These are phyloP conservation scores for Pipistrellus pipistrellus DNA, from an alignment of 2,797 vertebrate species.

Conservation along the genomic window DNA sequence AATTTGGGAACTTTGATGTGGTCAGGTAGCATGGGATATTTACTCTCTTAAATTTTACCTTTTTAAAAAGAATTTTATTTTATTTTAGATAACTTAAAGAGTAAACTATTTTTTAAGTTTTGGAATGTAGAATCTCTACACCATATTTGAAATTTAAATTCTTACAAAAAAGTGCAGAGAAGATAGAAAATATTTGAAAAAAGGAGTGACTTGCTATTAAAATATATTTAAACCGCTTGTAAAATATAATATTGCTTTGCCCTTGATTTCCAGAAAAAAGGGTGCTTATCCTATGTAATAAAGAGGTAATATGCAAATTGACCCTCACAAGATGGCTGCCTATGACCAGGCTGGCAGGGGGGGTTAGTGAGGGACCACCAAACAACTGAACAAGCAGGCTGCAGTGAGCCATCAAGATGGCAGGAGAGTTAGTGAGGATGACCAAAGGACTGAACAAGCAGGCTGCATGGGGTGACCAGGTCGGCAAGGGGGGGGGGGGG, in stretches of 20 bases:
- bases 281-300: conserved; percentile 87
- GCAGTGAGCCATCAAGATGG: too few species aligned
- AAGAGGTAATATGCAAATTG: too few species aligned
- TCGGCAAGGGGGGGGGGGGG: too few species aligned
- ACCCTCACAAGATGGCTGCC: too few species aligned
- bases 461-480: too few species aligned
- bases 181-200: conserved; percentile 4
- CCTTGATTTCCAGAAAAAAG: conserved; percentile 87
- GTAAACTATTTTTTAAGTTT: conserved; percentile 41
- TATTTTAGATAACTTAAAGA: conserved; percentile 32
- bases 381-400: too few species aligned
- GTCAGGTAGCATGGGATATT: background rate
- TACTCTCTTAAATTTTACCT: conserved; percentile 55
- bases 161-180: conserved; percentile 58
- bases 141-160: conserved; percentile 57
- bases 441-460: too few species aligned
- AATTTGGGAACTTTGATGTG: conserved; percentile 38
- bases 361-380: too few species aligned
- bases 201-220: conserved; percentile 61
- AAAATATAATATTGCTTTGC: conserved; percentile 84
- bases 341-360: too few species aligned
- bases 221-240: conserved; percentile 64
- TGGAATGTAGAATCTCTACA: background rate
- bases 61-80: conserved; percentile 60
- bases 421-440: too few species aligned